Percentiles rank a stretch among this genome's conserved stretches.
phyloP scores from a whole-genome alignment of 2,113 vertebrate genomes.

The Aix galericulata region DNA sequence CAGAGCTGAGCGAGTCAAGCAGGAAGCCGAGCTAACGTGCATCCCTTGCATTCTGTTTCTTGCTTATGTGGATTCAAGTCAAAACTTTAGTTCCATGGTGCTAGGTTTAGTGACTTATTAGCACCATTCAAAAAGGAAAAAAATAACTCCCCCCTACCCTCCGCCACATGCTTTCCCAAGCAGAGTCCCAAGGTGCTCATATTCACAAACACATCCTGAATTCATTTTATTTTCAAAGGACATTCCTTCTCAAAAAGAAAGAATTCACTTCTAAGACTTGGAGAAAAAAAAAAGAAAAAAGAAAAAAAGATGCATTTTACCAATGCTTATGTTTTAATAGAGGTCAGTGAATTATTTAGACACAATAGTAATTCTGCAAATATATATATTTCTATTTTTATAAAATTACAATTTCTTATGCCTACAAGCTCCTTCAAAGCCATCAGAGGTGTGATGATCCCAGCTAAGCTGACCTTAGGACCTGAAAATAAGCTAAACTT shows the following conservation, averaged over 20 bases:
- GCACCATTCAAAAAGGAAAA: background rate
- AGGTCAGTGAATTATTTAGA: slow-evolving; percentile 44
- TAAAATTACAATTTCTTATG: slow-evolving; percentile 53
- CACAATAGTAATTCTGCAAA: slow-evolving; percentile 52
- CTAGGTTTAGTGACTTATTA: background rate
- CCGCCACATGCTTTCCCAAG: background rate
- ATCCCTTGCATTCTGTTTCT: background rate
- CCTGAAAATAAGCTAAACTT: background rate
- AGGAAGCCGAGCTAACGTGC: accelerated
- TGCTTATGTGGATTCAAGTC: slow-evolving; percentile 54
- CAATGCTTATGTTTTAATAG: slow-evolving; percentile 22
- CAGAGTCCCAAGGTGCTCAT: background rate
- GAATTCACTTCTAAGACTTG: background rate
- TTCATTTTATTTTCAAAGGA: background rate
- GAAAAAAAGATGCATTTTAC: slow-evolving; percentile 29
- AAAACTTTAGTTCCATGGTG: background rate
- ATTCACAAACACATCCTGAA: background rate
- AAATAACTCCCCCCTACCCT: accelerated
- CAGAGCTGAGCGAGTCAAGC: accelerated
- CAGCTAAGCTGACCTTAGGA: background rate
- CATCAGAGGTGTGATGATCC: background rate
- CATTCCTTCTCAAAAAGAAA: slow-evolving; percentile 35
- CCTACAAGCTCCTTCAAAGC: slow-evolving; percentile 60
- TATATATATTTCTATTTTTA: slow-evolving; percentile 59
- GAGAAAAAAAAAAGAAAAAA: background rate